Base-by-base conservation (phyloP, 37 sponge, comb jelly and placozoan genomes). In the Chondrilla cf. caribensis region DNA sequence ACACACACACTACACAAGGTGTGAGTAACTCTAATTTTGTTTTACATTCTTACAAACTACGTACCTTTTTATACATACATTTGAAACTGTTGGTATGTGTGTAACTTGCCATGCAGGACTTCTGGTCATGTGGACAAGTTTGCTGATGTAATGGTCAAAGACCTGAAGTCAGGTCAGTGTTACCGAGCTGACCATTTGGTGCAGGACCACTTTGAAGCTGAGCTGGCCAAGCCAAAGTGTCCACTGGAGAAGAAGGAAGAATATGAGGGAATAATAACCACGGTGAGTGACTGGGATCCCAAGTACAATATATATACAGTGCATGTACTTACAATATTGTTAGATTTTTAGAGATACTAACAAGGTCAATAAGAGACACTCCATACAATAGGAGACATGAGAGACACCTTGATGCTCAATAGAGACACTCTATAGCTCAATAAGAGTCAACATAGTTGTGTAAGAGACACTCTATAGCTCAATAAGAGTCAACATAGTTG, bases 121-220 rank as follows among this genome's bases (percentile, higher is more conserved):
- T 96, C 96, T 5, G 99, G 99, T 0, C 99, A 98, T 60, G 90
- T 87, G 28, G 99, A 98, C 24, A 44, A 91, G 80, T 98, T 98
- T 73, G 80, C 89, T 79, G 99, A 98, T 70, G 84, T 87, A 79
- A 93, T 98, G 96, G 99, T 98, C 54, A 95, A 94, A 78, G 99
- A 98, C 76, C 58, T 86, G 4, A 80, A 84, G 70, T 96, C 94
- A 29, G 99, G 96, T 38, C 96, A 95, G 31, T 95, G 94, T 58
- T 95, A 82, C 90, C 83, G 99, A 38, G 99, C 99, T 11, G 99
- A 98, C 84, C 96, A 98, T 58, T 82, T 98, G 11, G 70, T 98
- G 70, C 81, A 81, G 39, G 89, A 87, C 40, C 73, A 79, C 84
- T n/a, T 94, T 24, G 91, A 94, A 82, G 72, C 75, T 32, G 79